Evolutionary conservation across 1,140 invertebrate species (phyloP).

Genomic region (Schmidtea mediterranea): DNA sequence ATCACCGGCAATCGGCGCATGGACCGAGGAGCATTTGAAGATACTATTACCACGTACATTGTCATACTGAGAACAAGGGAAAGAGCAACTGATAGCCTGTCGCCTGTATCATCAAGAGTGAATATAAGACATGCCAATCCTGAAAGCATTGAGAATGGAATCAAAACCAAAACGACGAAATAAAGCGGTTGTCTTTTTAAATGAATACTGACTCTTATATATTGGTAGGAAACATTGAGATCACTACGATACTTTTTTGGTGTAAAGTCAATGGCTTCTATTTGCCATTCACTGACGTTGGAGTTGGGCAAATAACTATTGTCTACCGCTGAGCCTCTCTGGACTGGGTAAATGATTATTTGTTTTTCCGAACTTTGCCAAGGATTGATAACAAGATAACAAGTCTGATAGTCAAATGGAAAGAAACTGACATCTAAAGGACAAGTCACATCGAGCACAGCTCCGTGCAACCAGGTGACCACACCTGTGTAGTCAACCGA

Average conservation of each 20-base stretch:
- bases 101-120: slow-evolving; percentile 4
- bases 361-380: not conserved
- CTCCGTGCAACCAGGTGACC: not conserved
- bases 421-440: slow-evolving; percentile 3
- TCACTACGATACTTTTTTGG: not conserved
- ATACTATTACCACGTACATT: slow-evolving; percentile 4
- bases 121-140: slow-evolving; percentile 2
- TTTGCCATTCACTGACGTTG: slow-evolving; percentile 3
- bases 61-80: slow-evolving; percentile 2
- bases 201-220: not conserved
- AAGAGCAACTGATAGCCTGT: not conserved
- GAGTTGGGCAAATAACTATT: slow-evolving; percentile 1
- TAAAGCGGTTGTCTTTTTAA: slow-evolving; percentile 4
- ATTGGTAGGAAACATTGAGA: not conserved
- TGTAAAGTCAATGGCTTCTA: not conserved
- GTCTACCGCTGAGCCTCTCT: not conserved
- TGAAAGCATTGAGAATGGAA: slow-evolving; percentile 4
- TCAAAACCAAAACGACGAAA: slow-evolving; percentile 2
- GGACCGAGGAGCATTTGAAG: slow-evolving; percentile 1
- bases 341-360: not conserved
- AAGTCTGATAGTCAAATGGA: slow-evolving; percentile 3
- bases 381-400: not conserved
- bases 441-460: not conserved
- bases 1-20: slow-evolving; percentile 1
- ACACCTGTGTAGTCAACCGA: not conserved